phyloP scores from a whole-genome alignment of 2,888 invertebrate species.

The Megastigmus dorsalis region DNA sequence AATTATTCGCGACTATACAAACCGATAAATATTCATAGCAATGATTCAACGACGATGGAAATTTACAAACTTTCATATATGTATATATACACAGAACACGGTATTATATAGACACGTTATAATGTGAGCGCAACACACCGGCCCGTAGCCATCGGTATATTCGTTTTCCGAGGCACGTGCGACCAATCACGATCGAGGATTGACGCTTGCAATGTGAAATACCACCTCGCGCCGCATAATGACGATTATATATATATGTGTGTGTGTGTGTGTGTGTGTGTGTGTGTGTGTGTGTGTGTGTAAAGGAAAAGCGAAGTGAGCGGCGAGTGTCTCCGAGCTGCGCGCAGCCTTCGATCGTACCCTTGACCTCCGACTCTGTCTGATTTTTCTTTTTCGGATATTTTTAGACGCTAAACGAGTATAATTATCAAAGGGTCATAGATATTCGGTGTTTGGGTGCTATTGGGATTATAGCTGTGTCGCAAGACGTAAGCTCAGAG shows the following conservation, averaged over 20 bases:
- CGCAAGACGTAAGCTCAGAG: too few species aligned
- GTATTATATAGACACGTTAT: too few species aligned
- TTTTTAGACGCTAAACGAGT: too few species aligned
- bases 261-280: too few species aligned
- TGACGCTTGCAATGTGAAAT: not conserved
- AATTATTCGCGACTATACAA: not conserved
- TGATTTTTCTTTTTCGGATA: slow-evolving; percentile 19
- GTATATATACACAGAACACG: too few species aligned
- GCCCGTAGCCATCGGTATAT: too few species aligned
- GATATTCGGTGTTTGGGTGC: too few species aligned
- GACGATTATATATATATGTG: not conserved
- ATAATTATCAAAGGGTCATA: too few species aligned
- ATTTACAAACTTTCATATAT: slow-evolving; percentile 28
- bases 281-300: too few species aligned
- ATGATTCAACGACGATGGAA: slow-evolving; percentile 6
- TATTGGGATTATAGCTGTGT: too few species aligned
- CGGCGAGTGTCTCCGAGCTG: not conserved
- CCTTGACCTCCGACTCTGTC: slow-evolving; percentile 33
- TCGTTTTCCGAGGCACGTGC: not conserved
- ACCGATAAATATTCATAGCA: slow-evolving; percentile 34
- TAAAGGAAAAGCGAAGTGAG: slow-evolving; percentile 40
- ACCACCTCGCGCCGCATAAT: not conserved
- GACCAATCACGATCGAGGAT: not conserved
- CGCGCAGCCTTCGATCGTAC: slow-evolving; percentile 19
- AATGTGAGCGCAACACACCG: too few species aligned